Evolutionary conservation across 2,113 vertebrate genomes (phyloP).

Genomic region (Cyprinodon tularosa): DNA sequence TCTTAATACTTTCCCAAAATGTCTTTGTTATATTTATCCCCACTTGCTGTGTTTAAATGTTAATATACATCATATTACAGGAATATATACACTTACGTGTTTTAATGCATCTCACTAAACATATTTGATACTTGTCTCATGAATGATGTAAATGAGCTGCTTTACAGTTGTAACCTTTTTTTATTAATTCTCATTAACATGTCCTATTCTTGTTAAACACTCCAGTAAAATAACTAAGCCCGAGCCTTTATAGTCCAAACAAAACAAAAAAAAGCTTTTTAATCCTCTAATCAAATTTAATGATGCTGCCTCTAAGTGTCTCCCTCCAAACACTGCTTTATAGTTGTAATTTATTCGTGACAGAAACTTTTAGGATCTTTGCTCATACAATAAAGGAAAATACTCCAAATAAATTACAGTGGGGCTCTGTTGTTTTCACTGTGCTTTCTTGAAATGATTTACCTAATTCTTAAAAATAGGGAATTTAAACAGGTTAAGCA

Average conservation of each 20-base stretch:
- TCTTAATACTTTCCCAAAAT: background rate
- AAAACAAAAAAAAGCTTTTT: background rate
- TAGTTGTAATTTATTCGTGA: background rate
- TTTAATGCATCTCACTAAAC: background rate
- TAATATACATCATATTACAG: too few species aligned
- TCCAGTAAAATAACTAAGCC: background rate
- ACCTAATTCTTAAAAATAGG: conserved; percentile 2
- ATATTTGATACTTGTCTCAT: background rate
- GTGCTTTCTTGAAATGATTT: conserved; percentile 24
- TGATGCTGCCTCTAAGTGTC: background rate
- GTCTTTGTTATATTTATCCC: too few species aligned
- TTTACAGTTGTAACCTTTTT: background rate
- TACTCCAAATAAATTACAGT: background rate
- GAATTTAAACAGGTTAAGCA: conserved; percentile 14
- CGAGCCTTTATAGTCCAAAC: background rate
- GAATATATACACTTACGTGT: too few species aligned
- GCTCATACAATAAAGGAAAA: background rate
- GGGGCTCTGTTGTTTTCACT: background rate
- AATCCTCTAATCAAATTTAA: conserved; percentile 1
- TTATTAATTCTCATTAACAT: background rate
- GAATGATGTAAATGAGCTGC: background rate
- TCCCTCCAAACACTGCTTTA: background rate
- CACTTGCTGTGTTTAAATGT: background rate
- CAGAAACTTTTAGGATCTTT: background rate
- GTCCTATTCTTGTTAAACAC: background rate